Evolutionary conservation across 2,888 invertebrate genomes (phyloP).

Genomic region (Metellina segmentata): DNA sequence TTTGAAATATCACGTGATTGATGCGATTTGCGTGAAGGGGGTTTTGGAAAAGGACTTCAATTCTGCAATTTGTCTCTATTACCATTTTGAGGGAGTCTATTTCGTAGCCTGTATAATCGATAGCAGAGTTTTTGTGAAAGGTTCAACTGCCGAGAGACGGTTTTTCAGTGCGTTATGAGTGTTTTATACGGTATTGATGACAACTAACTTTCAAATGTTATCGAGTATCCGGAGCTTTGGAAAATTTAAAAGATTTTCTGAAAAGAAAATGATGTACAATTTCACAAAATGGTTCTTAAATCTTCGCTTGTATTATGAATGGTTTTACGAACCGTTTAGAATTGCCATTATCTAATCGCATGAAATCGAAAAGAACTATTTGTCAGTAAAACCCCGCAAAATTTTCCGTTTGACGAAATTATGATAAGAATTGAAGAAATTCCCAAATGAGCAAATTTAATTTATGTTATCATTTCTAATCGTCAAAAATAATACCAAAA

Average conservation of each 20-base stretch:
- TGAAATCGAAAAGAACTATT: too few relatives aligned
- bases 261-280: background rate
- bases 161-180: slow-evolving; percentile 28
- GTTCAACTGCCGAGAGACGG: slow-evolving; percentile 6
- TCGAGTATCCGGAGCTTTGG: background rate
- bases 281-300: background rate
- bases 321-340: too few relatives aligned
- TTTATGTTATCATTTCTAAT: too few relatives aligned
- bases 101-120: slow-evolving; percentile 21
- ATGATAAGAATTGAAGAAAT: too few relatives aligned
- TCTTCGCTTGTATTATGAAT: background rate
- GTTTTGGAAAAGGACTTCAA: slow-evolving; percentile 9
- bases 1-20: slow-evolving; percentile 69
- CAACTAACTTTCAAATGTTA: background rate
- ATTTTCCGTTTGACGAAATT: too few relatives aligned
- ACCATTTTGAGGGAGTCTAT: slow-evolving; percentile 42
- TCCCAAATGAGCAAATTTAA: too few relatives aligned
- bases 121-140: slow-evolving; percentile 38
- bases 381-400: too few relatives aligned
- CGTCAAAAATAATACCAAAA: too few relatives aligned
- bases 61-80: slow-evolving; percentile 62
- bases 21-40: slow-evolving; percentile 63
- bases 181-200: background rate
- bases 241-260: background rate
- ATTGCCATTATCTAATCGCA: too few relatives aligned